Conservation (phyloP, 1,140 invertebrate species). For the Cydia strobilella region DNA sequence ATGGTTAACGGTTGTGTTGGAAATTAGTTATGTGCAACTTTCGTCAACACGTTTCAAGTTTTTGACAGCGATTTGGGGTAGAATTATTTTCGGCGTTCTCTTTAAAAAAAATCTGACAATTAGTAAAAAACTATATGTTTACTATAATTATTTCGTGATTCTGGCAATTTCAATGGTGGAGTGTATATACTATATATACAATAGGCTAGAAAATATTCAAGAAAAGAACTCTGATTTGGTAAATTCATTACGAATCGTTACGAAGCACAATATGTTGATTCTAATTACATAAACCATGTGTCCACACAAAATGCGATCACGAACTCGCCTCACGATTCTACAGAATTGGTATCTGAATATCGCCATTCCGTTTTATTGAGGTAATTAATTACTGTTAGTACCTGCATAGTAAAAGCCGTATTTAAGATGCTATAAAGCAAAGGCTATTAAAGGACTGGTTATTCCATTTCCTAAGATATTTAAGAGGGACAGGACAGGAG, state of each 20-base stretch:
- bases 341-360: constrained; percentile 1
- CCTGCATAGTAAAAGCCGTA: constrained; percentile 2
- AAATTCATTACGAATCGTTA: not conserved
- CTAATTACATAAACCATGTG: constrained; percentile 7
- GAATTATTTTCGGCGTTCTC: no score
- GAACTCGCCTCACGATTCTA: constrained; percentile 17
- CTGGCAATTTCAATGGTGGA: no score
- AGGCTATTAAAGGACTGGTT: not conserved
- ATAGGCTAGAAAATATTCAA: no score
- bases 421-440: constrained; percentile 13
- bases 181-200: no score
- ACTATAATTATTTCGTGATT: no score
- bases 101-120: no score
- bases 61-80: no score
- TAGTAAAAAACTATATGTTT: no score
- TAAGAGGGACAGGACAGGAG: not conserved
- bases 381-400: constrained; percentile 20
- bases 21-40: no score
- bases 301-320: constrained; percentile 15
- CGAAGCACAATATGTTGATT: constrained; percentile 1
- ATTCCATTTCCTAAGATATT: not conserved
- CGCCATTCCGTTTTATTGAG: constrained; percentile 4
- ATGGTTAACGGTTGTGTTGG: no score
- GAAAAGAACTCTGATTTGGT: no score
- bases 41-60: no score